phyloP scores from a whole-genome alignment of 2,797 vertebrate species.

The Oreortyx pictus region DNA sequence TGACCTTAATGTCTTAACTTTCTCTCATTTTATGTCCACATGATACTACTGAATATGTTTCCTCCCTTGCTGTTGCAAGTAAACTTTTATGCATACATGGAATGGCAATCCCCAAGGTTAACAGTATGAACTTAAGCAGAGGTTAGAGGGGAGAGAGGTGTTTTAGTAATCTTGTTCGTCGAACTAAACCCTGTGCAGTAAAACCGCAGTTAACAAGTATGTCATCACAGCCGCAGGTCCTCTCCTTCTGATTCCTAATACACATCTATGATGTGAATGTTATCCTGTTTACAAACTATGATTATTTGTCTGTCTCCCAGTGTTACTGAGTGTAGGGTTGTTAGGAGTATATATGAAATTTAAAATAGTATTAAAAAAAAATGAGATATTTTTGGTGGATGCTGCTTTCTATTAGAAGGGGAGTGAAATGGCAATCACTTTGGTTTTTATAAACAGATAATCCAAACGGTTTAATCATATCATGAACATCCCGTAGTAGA shows the following conservation, averaged over 20 bases:
- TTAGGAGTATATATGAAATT: neutral
- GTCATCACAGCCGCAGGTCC: neutral
- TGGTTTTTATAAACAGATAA: slow-evolving; percentile 39
- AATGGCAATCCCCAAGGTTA: slow-evolving; percentile 25
- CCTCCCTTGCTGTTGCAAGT: neutral
- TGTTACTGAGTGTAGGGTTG: neutral
- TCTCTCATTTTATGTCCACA: neutral
- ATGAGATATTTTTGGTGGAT: neutral
- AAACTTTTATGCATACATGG: neutral
- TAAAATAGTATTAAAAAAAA: neutral
- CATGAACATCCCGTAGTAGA: slow-evolving; percentile 29
- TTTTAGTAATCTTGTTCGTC: slow-evolving; percentile 29
- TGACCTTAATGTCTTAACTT: neutral
- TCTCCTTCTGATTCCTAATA: neutral
- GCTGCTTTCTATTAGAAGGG: neutral
- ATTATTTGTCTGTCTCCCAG: neutral
- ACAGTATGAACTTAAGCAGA: neutral
- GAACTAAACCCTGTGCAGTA: neutral
- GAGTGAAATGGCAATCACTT: neutral
- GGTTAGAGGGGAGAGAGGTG: neutral
- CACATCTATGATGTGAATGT: neutral
- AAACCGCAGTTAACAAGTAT: neutral
- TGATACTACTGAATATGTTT: neutral
- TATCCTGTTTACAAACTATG: neutral
- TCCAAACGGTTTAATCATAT: slow-evolving; percentile 29